Conservation (phyloP, 2,113 vertebrate species). For the Deroptyus accipitrinus region DNA sequence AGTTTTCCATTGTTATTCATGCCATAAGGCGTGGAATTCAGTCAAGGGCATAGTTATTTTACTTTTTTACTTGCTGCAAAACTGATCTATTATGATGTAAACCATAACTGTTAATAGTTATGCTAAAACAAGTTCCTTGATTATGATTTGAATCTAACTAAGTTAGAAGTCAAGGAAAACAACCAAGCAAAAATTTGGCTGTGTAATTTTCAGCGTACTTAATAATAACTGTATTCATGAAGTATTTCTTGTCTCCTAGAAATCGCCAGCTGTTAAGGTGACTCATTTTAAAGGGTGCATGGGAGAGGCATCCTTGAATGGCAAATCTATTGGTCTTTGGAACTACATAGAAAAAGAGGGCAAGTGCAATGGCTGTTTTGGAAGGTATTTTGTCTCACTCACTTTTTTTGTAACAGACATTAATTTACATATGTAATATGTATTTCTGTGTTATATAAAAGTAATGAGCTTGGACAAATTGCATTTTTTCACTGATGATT, state of each 20-base stretch:
- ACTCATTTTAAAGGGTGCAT: slow-evolving; percentile 89
- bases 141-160: not conserved
- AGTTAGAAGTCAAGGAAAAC: not conserved
- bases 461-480: not conserved
- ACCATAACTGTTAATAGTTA: not conserved
- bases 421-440: not conserved
- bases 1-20: not conserved
- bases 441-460: not conserved
- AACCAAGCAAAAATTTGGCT: not conserved
- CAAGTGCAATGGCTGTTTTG: slow-evolving; percentile 88
- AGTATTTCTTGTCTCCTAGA: slow-evolving; percentile 66
- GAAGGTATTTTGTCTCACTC: slow-evolving; percentile 75
- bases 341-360: slow-evolving; percentile 88
- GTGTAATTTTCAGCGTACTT: not conserved
- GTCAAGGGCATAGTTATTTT: not conserved
- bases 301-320: slow-evolving; percentile 86
- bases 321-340: slow-evolving; percentile 89
- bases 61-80: not conserved
- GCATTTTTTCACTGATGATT: not conserved
- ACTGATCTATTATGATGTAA: not conserved
- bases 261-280: slow-evolving; percentile 78
- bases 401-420: not conserved
- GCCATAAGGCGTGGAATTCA: not conserved
- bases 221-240: not conserved
- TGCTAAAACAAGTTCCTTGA: not conserved